A percentile compares a stretch with the other conserved stretches of the same genome.
phyloP scores from a whole-genome alignment of 2,888 invertebrate species.

The Synanthedon formicaeformis region DNA sequence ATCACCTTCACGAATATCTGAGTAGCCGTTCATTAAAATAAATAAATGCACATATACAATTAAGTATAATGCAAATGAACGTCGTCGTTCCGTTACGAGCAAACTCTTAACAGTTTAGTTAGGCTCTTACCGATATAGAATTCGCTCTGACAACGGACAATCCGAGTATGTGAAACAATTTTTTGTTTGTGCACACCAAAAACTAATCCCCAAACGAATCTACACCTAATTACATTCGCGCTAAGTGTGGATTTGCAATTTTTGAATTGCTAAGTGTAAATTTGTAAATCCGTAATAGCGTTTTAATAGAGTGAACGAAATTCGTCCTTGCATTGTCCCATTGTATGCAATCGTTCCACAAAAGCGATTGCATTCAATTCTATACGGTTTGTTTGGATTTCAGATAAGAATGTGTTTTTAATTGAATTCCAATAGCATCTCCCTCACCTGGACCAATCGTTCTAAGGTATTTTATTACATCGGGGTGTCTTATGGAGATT shows the following conservation, averaged over 20 bases:
- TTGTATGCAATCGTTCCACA: slow-evolving; percentile 44
- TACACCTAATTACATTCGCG: slow-evolving; percentile 1
- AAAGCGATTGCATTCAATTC: slow-evolving; percentile 40
- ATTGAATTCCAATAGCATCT: slow-evolving; percentile 14
- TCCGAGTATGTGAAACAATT: slow-evolving; percentile 2
- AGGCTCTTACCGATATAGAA: slow-evolving; percentile 4
- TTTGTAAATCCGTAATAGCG: slow-evolving; percentile 35
- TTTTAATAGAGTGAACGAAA: slow-evolving; percentile 61
- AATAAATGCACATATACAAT: background rate
- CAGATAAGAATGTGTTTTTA: slow-evolving; percentile 19
- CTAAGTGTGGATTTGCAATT: slow-evolving; percentile 6
- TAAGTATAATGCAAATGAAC: slow-evolving; percentile 13
- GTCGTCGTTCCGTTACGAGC: slow-evolving; percentile 27
- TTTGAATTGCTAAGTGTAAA: background rate
- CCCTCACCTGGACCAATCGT: slow-evolving; percentile 21
- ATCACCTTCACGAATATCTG: too few relatives aligned
- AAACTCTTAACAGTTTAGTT: slow-evolving; percentile 21
- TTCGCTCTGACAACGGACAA: slow-evolving; percentile 7
- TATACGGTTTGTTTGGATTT: slow-evolving; percentile 28
- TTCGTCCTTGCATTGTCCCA: slow-evolving; percentile 63
- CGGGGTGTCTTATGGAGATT: too few relatives aligned
- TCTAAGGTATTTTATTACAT: background rate
- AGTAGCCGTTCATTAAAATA: background rate
- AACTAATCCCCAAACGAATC: slow-evolving; percentile 9
- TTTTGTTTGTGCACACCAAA: slow-evolving; percentile 6